Percentiles rank a stretch among this genome's conserved stretches.
Evolutionary conservation across 1,140 invertebrate genomes (phyloP).

Genomic region (Trichonephila inaurata): DNA sequence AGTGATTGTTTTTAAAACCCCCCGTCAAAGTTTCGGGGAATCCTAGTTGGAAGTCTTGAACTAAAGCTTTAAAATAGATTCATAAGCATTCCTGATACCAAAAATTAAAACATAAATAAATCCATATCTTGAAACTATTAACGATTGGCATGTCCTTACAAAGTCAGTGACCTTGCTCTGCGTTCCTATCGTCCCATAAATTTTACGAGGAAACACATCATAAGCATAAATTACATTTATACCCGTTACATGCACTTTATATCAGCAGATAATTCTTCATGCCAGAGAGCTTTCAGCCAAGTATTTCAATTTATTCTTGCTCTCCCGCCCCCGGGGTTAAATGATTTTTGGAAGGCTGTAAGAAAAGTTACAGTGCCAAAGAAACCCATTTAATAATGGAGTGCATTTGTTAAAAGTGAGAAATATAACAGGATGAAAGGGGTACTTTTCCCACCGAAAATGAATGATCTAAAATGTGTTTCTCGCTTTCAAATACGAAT

Average conservation of each 20-base stretch:
- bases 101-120: too few species aligned
- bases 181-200: too few species aligned
- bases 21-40: too few species aligned
- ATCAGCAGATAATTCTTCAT: not conserved
- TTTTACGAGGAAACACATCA: too few species aligned
- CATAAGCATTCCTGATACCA: too few species aligned
- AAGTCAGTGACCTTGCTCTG: too few species aligned
- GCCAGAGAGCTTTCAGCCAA: not conserved
- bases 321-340: not conserved
- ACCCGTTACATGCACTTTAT: not conserved
- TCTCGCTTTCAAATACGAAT: not conserved
- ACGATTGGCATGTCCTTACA: too few species aligned
- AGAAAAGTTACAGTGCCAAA: not conserved
- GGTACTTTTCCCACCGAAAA: not conserved
- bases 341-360: not conserved
- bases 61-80: too few species aligned
- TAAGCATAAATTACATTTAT: too few species aligned
- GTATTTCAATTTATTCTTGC: not conserved
- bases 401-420: slow-evolving; percentile 19
- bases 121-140: too few species aligned
- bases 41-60: too few species aligned
- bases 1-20: too few species aligned
- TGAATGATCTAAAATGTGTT: not conserved
- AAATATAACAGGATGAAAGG: not conserved
- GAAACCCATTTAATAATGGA: not conserved